These are phyloP conservation scores for Callithrix jacchus DNA, from an alignment of 2,113 vertebrate genomes.

Conservation along the genomic window DNA sequence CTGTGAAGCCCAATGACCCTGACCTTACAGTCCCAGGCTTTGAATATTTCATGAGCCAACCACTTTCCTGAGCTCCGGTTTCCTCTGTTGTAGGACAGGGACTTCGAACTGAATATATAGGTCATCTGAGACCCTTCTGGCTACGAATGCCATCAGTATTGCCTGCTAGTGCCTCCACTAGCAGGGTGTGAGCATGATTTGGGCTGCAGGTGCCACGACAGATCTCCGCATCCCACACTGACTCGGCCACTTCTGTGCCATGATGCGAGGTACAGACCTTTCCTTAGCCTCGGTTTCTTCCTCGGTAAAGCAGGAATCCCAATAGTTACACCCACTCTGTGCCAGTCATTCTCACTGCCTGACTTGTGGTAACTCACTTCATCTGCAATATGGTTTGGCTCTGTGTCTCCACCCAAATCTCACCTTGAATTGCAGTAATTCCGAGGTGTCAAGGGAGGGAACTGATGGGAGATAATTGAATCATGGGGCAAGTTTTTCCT, in stretches of 20 bases:
- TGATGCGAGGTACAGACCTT: fast-evolving
- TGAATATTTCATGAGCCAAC: fast-evolving
- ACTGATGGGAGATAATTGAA: no score
- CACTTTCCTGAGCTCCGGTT: background rate
- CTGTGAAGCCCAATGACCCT: background rate
- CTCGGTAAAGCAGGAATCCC: background rate
- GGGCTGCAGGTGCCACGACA: background rate
- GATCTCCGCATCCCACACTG: fast-evolving
- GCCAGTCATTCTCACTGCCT: background rate
- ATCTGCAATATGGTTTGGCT: background rate
- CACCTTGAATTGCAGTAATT: no score
- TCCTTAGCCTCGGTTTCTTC: background rate
- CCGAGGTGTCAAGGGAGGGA: no score
- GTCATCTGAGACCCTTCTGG: background rate
- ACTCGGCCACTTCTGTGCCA: background rate
- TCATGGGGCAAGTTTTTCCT: no score
- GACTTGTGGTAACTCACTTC: fast-evolving
- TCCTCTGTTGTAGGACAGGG: background rate
- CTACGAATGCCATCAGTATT: background rate
- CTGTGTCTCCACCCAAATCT: no score
- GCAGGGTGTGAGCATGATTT: fast-evolving
- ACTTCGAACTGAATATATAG: background rate
- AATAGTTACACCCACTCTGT: background rate
- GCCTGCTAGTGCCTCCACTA: fast-evolving
- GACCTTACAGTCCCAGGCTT: background rate